These are phyloP conservation scores for Disparrhopalites patrizii DNA, from an alignment of 2,888 invertebrate genomes.

Conservation along the genomic window DNA sequence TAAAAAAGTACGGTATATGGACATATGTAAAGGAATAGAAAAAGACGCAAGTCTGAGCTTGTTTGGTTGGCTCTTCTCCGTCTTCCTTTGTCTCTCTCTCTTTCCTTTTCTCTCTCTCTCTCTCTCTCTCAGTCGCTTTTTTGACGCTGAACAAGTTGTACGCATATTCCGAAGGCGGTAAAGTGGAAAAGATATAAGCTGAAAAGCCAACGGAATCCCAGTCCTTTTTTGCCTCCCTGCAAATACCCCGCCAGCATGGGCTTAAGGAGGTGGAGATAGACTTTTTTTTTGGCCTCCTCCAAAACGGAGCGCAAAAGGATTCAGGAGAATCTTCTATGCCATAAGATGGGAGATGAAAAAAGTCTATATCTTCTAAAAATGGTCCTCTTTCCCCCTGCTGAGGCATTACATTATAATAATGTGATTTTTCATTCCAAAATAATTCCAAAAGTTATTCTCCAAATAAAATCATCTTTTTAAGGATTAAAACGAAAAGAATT, in stretches of 20 bases:
- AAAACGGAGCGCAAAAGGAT: no score
- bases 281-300: conserved; percentile 26
- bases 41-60: no score
- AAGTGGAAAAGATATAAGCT: conserved; percentile 18
- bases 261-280: conserved; percentile 27
- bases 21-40: no score
- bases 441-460: no score
- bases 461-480: no score
- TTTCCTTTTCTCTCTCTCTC: not conserved
- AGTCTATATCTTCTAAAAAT: not conserved
- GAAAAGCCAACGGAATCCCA: conserved; percentile 29
- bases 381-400: not conserved
- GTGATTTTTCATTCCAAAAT: no score
- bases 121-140: conserved; percentile 7
- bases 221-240: conserved; percentile 19
- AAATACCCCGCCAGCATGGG: conserved; percentile 21
- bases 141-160: conserved; percentile 11
- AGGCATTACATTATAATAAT: no score
- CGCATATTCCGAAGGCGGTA: conserved; percentile 22
- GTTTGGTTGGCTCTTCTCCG: not conserved
- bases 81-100: not conserved
- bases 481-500: no score
- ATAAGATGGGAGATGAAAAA: conserved; percentile 27
- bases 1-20: no score
- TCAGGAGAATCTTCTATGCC: no score